A percentile compares a stretch with the other conserved stretches of the same genome.
Conservation (phyloP, 2,113 vertebrate genomes). For the Crotophaga sulcirostris region DNA sequence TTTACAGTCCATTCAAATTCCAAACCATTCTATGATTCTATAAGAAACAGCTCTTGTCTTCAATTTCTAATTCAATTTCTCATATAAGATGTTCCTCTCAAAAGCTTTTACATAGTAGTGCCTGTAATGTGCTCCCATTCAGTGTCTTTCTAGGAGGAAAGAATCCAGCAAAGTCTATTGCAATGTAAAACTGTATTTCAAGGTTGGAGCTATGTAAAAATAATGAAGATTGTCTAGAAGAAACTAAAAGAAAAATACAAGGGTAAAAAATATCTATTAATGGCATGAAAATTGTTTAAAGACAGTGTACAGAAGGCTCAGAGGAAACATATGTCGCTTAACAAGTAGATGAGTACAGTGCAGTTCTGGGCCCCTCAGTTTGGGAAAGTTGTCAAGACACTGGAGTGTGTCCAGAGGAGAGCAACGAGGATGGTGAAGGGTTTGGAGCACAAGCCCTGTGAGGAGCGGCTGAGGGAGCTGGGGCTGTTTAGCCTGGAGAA, state of each 20-base stretch:
- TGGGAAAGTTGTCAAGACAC: no score
- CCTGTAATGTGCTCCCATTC: not conserved
- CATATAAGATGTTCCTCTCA: not conserved
- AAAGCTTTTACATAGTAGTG: not conserved
- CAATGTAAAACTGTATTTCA: not conserved
- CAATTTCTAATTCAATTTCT: not conserved
- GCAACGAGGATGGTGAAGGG: no score
- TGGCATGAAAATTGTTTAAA: not conserved
- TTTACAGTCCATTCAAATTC: no score
- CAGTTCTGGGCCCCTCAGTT: no score
- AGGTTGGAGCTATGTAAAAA: not conserved
- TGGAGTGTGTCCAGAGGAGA: no score
- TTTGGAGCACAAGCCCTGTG: no score
- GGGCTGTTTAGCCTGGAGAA: no score
- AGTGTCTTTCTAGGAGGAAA: not conserved
- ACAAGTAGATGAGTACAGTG: no score
- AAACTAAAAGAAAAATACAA: not conserved
- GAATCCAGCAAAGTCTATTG: not conserved
- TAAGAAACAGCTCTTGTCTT: not conserved
- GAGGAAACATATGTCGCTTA: not conserved
- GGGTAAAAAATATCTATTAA: not conserved
- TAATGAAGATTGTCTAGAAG: not conserved
- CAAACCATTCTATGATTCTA: no score
- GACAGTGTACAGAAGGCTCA: not conserved
- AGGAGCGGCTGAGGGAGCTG: no score